Percentiles rank a stretch among this genome's conserved stretches.
Evolutionary conservation across 2,797 vertebrate species (phyloP).

Genomic region (Sebastes glaucus): DNA sequence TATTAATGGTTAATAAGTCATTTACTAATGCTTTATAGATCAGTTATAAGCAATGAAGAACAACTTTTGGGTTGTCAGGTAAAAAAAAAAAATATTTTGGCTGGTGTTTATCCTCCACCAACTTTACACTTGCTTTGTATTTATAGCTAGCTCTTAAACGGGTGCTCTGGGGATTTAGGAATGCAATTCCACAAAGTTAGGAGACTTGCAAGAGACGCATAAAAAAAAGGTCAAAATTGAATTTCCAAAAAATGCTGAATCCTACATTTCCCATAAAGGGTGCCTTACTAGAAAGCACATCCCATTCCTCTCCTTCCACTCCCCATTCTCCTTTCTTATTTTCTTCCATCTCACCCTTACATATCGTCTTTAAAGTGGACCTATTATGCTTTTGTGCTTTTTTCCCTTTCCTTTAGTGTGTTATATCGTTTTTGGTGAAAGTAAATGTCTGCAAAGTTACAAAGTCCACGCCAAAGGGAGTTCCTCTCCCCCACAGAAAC

Average conservation of each 20-base stretch:
- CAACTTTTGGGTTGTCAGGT: not conserved
- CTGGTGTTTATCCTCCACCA: not conserved
- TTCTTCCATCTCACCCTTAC: not conserved
- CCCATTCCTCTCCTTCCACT: not conserved
- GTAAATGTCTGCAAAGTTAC: too few relatives aligned
- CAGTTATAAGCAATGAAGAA: not conserved
- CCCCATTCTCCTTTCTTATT: not conserved
- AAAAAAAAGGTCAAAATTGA: not conserved
- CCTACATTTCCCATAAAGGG: not conserved
- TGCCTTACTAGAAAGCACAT: not conserved
- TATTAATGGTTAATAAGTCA: not conserved
- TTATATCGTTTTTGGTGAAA: accelerated
- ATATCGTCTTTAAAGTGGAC: not conserved
- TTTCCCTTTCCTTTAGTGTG: not conserved
- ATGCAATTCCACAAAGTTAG: not conserved
- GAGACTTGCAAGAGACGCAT: not conserved
- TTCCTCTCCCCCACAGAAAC: too few relatives aligned
- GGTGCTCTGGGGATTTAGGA: not conserved
- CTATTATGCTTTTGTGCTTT: not conserved
- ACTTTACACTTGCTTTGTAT: not conserved
- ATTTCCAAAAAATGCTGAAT: not conserved
- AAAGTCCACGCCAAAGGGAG: too few relatives aligned
- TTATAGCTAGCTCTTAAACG: not conserved
- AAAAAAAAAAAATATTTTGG: not conserved
- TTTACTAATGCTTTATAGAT: not conserved